Evolutionary conservation across 2,888 invertebrate genomes (phyloP).

Genomic region (Ctena decussata): DNA sequence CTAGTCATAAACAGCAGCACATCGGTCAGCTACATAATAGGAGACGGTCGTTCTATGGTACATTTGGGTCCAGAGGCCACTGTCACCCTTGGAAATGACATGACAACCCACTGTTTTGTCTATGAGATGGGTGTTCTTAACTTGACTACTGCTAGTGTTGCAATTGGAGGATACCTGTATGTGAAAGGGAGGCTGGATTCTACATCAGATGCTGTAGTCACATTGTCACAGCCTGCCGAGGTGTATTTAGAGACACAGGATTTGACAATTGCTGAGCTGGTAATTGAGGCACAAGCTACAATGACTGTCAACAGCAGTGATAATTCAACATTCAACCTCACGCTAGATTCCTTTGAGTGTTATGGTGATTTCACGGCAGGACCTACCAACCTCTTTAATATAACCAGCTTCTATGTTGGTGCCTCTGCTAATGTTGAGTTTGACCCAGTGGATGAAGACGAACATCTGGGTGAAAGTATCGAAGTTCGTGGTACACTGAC

Average conservation of each 20-base stretch:
- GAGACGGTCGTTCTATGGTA: slow-evolving; percentile 22
- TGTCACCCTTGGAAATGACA: not conserved
- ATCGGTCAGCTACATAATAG: slow-evolving; percentile 30
- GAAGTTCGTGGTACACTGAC: slow-evolving; percentile 60
- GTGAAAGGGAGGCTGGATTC: slow-evolving; percentile 43
- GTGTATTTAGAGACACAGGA: slow-evolving; percentile 49
- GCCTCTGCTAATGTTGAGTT: slow-evolving; percentile 56
- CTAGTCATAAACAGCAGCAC: slow-evolving; percentile 58
- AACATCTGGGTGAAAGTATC: slow-evolving; percentile 64
- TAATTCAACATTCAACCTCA: slow-evolving; percentile 36
- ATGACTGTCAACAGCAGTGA: slow-evolving; percentile 36
- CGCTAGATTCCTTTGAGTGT: slow-evolving; percentile 35
- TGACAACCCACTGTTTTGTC: slow-evolving; percentile 1
- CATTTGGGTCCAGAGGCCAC: not conserved
- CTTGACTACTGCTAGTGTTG: slow-evolving; percentile 35
- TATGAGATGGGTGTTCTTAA: slow-evolving; percentile 43
- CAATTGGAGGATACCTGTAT: slow-evolving; percentile 41
- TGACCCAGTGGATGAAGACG: slow-evolving; percentile 49
- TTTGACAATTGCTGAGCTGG: slow-evolving; percentile 38
- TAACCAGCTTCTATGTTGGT: slow-evolving; percentile 52
- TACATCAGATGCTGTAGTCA: slow-evolving; percentile 22
- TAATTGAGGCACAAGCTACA: slow-evolving; percentile 34
- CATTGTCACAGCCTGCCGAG: slow-evolving; percentile 46
- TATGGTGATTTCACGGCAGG: slow-evolving; percentile 58
- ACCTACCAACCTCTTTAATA: slow-evolving; percentile 10